phyloP scores from a whole-genome alignment of 1,140 invertebrate genomes.

The Paracyclopina nana region DNA sequence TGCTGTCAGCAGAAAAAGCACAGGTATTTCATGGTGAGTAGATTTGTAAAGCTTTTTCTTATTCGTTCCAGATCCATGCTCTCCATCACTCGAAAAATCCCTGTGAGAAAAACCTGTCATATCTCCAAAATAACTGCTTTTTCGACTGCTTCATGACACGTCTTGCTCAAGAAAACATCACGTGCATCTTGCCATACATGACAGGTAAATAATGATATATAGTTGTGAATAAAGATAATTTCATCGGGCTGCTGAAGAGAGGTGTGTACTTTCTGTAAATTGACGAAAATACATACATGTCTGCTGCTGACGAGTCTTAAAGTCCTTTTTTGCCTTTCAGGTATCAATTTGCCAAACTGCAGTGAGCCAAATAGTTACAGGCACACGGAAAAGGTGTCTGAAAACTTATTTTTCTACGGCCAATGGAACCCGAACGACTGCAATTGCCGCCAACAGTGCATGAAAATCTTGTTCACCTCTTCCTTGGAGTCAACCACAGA shows the following conservation, averaged over 20 bases:
- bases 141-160: conserved; percentile 3
- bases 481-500: conserved; percentile 7
- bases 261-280: too few relatives aligned
- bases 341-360: not conserved
- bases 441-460: not conserved
- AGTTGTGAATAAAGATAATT: too few relatives aligned
- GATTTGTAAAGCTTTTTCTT: too few relatives aligned
- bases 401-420: conserved; percentile 5
- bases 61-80: not conserved
- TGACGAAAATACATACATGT: too few relatives aligned
- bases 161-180: not conserved
- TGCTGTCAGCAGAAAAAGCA: too few relatives aligned
- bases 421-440: conserved; percentile 9
- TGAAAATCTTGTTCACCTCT: conserved; percentile 1
- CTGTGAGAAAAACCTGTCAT: not conserved
- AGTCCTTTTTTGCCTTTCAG: not conserved
- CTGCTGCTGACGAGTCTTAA: too few relatives aligned
- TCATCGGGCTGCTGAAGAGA: too few relatives aligned
- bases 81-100: conserved; percentile 5
- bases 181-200: conserved; percentile 5
- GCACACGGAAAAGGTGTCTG: not conserved
- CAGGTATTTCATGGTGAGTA: too few relatives aligned
- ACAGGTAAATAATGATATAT: not conserved
- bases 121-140: conserved; percentile 11
- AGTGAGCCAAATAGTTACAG: not conserved